Evolutionary conservation across 2,888 invertebrate genomes (phyloP).

Genomic region (Lepidochrysops patricia): DNA sequence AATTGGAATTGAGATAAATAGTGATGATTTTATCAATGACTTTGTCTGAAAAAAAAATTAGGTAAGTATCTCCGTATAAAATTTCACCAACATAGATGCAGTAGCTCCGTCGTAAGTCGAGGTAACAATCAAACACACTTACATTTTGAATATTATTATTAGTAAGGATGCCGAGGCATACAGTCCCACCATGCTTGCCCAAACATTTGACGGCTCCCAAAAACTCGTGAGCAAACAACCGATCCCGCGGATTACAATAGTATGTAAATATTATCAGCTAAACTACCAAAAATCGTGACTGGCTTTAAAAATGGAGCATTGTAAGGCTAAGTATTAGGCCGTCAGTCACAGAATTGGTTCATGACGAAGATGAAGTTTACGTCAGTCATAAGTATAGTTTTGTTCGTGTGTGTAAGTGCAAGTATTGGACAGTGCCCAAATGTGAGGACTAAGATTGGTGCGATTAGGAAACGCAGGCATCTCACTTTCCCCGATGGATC

Average conservation of each 20-base stretch:
- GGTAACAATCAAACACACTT: too few species aligned
- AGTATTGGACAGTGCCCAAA: slow-evolving; percentile 42
- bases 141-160: too few species aligned
- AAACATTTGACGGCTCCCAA: not conserved
- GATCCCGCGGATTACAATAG: not conserved
- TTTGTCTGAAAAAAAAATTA: too few species aligned
- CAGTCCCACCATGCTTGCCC: not conserved
- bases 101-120: too few species aligned
- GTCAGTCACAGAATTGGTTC: not conserved
- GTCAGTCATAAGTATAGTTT: not conserved
- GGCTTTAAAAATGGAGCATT: not conserved
- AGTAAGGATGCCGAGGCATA: too few species aligned
- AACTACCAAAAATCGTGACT: not conserved
- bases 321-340: not conserved
- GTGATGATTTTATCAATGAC: too few species aligned
- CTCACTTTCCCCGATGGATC: slow-evolving; percentile 52
- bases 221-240: not conserved
- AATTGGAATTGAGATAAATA: too few species aligned
- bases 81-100: too few species aligned
- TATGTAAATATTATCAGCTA: not conserved
- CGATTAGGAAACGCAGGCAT: slow-evolving; percentile 47
- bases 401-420: slow-evolving; percentile 10
- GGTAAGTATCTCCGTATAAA: too few species aligned
- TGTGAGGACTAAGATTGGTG: slow-evolving; percentile 39
- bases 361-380: slow-evolving; percentile 1